phyloP scores from a whole-genome alignment of 2,888 invertebrate genomes.

The Noctua comes region DNA sequence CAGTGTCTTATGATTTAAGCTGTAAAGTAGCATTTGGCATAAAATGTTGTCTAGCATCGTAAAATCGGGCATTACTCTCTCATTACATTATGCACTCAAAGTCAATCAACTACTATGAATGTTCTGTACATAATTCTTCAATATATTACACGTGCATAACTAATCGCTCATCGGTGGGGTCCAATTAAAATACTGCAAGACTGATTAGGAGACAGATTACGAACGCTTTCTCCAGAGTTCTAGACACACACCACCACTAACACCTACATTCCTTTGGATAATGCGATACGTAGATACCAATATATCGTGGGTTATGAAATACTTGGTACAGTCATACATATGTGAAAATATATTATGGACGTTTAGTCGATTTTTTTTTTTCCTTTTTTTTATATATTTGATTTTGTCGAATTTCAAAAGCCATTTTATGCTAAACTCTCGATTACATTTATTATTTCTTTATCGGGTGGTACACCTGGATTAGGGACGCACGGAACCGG shows the following conservation, averaged over 20 bases:
- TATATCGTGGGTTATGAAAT: conserved; percentile 29
- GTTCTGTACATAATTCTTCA: conserved; percentile 20
- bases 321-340: not conserved
- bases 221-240: conserved; percentile 46
- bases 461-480: not conserved
- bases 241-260: conserved; percentile 1
- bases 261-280: conserved; percentile 41
- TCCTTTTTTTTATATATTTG: too few species aligned
- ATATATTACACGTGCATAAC: conserved; percentile 47
- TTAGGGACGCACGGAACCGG: not conserved
- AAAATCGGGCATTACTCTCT: not conserved
- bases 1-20: not conserved
- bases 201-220: conserved; percentile 59
- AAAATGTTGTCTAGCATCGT: not conserved
- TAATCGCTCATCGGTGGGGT: conserved; percentile 38
- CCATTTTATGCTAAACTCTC: not conserved
- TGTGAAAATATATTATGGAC: not conserved
- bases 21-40: not conserved
- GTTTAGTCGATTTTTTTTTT: too few species aligned
- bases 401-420: too few species aligned
- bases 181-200: conserved; percentile 61
- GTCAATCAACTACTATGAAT: conserved; percentile 19
- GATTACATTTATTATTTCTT: not conserved
- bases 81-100: conserved; percentile 9
- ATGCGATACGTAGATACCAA: conserved; percentile 13